A percentile compares a stretch with the other conserved stretches of the same genome.
phyloP scores from a whole-genome alignment of 1,140 invertebrate genomes.

The Adoxophyes honmai region DNA sequence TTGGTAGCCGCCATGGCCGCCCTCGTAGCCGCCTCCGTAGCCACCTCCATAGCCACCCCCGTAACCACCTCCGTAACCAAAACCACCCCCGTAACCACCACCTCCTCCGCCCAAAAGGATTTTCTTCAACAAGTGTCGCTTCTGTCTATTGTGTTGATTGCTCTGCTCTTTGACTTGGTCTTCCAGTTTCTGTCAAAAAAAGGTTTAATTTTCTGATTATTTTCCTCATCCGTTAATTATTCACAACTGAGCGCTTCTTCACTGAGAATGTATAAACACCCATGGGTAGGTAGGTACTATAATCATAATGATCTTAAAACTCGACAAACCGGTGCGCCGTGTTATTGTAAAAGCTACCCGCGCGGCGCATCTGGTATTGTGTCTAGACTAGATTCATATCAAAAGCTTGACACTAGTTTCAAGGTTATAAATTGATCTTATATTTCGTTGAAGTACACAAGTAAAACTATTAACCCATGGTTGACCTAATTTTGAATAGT shows the following conservation, averaged over 20 bases:
- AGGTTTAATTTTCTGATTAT: not conserved
- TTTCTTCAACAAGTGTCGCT: constrained; percentile 40
- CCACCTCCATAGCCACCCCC: constrained; percentile 12
- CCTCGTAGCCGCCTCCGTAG: not conserved
- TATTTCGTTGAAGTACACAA: no score
- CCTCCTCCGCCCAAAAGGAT: constrained; percentile 24
- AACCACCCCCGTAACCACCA: constrained; percentile 26
- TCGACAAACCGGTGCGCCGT: no score
- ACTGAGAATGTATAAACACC: constrained; percentile 15
- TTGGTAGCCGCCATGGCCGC: constrained; percentile 10
- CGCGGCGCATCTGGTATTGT: no score
- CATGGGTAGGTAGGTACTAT: no score
- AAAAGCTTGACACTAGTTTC: no score
- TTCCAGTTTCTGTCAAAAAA: constrained; percentile 54
- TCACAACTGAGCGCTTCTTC: not conserved
- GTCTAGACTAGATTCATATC: no score
- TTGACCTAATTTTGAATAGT: not conserved
- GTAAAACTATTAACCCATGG: no score
- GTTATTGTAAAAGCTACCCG: no score
- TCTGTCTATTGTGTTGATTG: constrained; percentile 39
- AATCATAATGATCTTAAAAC: no score
- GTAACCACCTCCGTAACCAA: constrained; percentile 23
- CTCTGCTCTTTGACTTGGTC: constrained; percentile 38
- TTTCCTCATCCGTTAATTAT: not conserved
- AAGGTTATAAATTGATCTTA: no score